Conservation (phyloP, 2,797 vertebrate genomes). For the Sebastes jordani region DNA sequence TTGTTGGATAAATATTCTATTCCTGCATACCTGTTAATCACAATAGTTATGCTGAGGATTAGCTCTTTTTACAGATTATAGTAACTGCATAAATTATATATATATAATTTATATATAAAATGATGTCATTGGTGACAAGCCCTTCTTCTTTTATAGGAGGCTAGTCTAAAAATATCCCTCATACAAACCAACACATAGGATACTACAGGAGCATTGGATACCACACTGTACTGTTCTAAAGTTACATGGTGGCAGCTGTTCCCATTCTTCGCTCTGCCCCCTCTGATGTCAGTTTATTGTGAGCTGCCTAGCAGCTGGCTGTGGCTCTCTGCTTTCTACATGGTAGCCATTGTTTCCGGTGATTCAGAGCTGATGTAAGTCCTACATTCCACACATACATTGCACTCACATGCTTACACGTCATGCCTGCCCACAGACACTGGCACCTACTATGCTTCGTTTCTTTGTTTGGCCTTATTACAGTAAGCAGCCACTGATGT, state of each 20-base stretch:
- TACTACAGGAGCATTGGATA: conserved; percentile 13
- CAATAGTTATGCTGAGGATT: not conserved
- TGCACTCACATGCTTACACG: not conserved
- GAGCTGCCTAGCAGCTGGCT: conserved; percentile 61
- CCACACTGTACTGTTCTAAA: conserved; percentile 64
- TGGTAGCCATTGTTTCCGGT: conserved; percentile 69
- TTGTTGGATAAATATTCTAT: not conserved
- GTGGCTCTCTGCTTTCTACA: conserved; percentile 27
- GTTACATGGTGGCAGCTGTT: conserved; percentile 69
- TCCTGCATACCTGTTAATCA: not conserved
- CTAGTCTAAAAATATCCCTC: conserved; percentile 55
- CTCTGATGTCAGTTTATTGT: conserved; percentile 64
- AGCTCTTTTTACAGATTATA: not conserved
- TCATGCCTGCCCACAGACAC: not conserved
- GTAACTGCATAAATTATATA: not conserved
- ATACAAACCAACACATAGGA: conserved; percentile 23
- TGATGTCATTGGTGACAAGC: conserved; percentile 11
- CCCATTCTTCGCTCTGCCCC: conserved; percentile 47
- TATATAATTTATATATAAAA: not conserved
- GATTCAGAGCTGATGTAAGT: conserved; percentile 29
- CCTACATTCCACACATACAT: conserved; percentile 12
- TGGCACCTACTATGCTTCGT: not conserved
- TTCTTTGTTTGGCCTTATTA: not conserved
- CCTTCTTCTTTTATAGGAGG: not conserved
- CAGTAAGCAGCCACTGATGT: not conserved